A percentile compares a stretch with the other conserved stretches of the same genome.
Evolutionary conservation across 2,888 invertebrate species (phyloP).

Genomic region (Junonia oenone): DNA sequence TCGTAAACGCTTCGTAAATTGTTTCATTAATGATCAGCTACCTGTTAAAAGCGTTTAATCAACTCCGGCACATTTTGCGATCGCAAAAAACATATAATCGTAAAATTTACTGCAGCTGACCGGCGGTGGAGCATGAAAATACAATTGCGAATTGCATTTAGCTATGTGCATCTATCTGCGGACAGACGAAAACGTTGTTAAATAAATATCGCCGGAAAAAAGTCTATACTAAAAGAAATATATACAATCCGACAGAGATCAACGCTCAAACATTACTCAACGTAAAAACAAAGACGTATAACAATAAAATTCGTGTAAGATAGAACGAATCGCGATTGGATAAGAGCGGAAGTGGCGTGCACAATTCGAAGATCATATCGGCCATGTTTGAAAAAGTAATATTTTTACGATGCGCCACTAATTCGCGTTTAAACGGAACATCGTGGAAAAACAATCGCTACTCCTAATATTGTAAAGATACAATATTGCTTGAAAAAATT

Average conservation of each 20-base stretch:
- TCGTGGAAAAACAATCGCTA: neutral
- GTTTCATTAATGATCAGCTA: slow-evolving; percentile 30
- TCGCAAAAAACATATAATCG: slow-evolving; percentile 15
- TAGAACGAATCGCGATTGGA: slow-evolving; percentile 19
- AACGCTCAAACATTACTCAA: slow-evolving; percentile 11
- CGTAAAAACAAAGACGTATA: slow-evolving; percentile 18
- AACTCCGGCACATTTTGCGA: slow-evolving; percentile 19
- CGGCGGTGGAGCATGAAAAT: slow-evolving; percentile 8
- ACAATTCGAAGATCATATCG: slow-evolving; percentile 21
- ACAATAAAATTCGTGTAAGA: slow-evolving; percentile 22
- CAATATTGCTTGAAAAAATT: slow-evolving; percentile 1
- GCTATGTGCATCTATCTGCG: neutral
- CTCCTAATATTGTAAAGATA: neutral
- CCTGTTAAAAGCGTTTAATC: slow-evolving; percentile 22
- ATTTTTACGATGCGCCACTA: slow-evolving; percentile 5
- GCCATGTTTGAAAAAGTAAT: slow-evolving; percentile 11
- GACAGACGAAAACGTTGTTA: slow-evolving; percentile 7
- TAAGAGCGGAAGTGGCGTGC: slow-evolving; percentile 21
- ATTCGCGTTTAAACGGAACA: neutral
- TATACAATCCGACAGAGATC: slow-evolving; percentile 6
- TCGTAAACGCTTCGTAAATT: slow-evolving; percentile 25
- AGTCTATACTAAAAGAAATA: neutral
- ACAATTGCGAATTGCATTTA: slow-evolving; percentile 6
- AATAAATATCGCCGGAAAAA: neutral
- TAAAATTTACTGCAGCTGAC: slow-evolving; percentile 21